Evolutionary conservation across 1,140 invertebrate species (phyloP), one percentile per base, ranked within the genome.

Genomic region (Brachionus plicatilis): DNA sequence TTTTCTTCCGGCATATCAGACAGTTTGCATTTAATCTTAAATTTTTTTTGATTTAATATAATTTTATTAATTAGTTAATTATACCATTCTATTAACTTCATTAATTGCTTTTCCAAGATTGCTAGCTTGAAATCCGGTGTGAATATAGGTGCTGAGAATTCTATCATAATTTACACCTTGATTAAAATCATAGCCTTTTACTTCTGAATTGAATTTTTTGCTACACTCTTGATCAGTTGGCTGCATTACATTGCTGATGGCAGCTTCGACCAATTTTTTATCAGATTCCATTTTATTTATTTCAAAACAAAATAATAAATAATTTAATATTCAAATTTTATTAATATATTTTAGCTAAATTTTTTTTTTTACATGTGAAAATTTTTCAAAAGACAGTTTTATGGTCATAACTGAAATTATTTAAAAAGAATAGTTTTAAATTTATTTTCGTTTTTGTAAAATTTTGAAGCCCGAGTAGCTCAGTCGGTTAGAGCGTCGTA

Each of bases 111-210:
- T 53, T 41, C 33, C 66, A 3, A 84, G 37, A 50, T 84, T 72
- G 5, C 66, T 72, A 17, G 83, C 83, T 27, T 84, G 83, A 75
- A 84, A 84, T 29, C 83, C 83, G 20, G 68, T 84, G 11, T 47
- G 43, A 24, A 53, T 6, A 84, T 33, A 84, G 14, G 83, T 70
- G 5, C 20, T 7, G 7, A 84, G 17, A n/a, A 84, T 65, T 41
- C 45, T 53, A 11, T 53, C 41, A 65, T 56, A 72, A 84, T 75
- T 24, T 12, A 72, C 17, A 9, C 79, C 79, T 65, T 82, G 7
- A 65, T 82, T 82, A 14, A 82, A 27, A 82, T 82, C 79, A 65
- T 82, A 82, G 50, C 79, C 79, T 65, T 65, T 60, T 12, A 65
- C 53, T 45, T 60, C 33, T 20, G 24, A 41, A 50, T 50, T 29